Evolutionary conservation across 1,140 invertebrate species (phyloP).

Genomic region (Wasmannia auropunctata): DNA sequence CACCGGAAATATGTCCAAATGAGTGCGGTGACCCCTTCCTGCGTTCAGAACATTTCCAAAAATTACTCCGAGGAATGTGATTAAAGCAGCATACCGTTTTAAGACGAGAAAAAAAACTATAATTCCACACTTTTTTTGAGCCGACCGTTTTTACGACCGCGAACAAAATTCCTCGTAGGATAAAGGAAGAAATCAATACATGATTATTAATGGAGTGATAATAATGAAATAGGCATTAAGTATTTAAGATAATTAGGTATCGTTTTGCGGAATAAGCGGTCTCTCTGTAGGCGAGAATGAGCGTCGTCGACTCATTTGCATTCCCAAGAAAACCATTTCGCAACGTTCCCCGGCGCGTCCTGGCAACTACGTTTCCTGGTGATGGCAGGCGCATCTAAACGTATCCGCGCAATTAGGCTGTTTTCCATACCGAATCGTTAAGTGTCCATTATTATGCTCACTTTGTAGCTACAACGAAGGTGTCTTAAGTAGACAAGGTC

Average conservation of each 20-base stretch:
- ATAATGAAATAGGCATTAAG: not conserved
- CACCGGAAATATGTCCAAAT: not conserved
- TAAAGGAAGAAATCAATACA: not conserved
- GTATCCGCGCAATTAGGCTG: constrained; percentile 73
- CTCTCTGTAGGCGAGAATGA: constrained; percentile 9
- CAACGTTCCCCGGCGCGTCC: constrained; percentile 40
- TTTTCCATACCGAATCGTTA: constrained; percentile 59
- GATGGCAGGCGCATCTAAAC: constrained; percentile 67
- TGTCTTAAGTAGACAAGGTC: constrained; percentile 46
- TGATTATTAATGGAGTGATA: not conserved
- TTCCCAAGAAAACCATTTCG: constrained; percentile 53
- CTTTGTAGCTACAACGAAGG: constrained; percentile 38
- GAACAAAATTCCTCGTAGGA: not conserved
- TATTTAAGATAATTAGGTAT: constrained; percentile 34
- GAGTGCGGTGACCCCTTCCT: constrained; percentile 6
- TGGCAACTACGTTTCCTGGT: constrained; percentile 30
- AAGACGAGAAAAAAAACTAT: not conserved
- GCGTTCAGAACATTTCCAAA: not conserved
- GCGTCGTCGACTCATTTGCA: constrained; percentile 34
- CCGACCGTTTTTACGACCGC: too few relatives aligned
- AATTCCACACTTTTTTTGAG: not conserved
- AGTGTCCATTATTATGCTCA: constrained; percentile 54
- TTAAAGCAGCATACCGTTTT: not conserved
- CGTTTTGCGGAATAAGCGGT: not conserved
- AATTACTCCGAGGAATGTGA: not conserved